These are phyloP conservation scores for Scortum barcoo DNA, from an alignment of 2,113 vertebrate species.

Conservation along the genomic window DNA sequence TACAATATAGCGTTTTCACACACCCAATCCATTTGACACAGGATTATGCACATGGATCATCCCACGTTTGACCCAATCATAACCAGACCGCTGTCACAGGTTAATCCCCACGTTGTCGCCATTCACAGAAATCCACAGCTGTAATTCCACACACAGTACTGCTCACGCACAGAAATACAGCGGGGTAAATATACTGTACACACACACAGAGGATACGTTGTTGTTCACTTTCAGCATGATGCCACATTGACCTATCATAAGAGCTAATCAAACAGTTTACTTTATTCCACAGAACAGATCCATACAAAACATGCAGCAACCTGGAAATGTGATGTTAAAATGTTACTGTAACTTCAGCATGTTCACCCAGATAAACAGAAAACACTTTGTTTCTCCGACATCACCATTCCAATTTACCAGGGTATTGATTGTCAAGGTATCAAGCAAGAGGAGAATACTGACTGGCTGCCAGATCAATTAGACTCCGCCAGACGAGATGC, in stretches of 20 bases:
- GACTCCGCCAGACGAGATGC: not conserved
- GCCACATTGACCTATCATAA: not conserved
- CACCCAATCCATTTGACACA: not conserved
- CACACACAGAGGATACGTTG: not conserved
- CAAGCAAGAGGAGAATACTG: constrained; percentile 9
- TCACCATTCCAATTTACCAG: constrained; percentile 3
- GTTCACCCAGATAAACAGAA: not conserved
- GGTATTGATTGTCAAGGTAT: constrained; percentile 37
- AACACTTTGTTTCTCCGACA: not conserved
- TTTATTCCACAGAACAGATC: not conserved
- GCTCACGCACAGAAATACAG: not conserved
- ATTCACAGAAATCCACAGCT: constrained; percentile 9
- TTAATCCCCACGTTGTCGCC: constrained; percentile 37
- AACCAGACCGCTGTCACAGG: constrained; percentile 25
- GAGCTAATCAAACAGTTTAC: not conserved
- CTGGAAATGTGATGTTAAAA: not conserved
- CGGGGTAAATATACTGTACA: not conserved
- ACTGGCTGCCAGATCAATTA: constrained; percentile 23
- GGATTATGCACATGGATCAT: constrained; percentile 42
- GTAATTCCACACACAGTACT: constrained; percentile 10
- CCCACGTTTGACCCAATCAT: constrained; percentile 25
- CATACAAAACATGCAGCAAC: not conserved
- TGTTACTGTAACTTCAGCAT: not conserved
- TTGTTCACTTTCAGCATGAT: not conserved
- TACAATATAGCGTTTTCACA: constrained; percentile 21